Base-by-base conservation (phyloP, 2,113 vertebrate species). In the Indicator indicator region DNA sequence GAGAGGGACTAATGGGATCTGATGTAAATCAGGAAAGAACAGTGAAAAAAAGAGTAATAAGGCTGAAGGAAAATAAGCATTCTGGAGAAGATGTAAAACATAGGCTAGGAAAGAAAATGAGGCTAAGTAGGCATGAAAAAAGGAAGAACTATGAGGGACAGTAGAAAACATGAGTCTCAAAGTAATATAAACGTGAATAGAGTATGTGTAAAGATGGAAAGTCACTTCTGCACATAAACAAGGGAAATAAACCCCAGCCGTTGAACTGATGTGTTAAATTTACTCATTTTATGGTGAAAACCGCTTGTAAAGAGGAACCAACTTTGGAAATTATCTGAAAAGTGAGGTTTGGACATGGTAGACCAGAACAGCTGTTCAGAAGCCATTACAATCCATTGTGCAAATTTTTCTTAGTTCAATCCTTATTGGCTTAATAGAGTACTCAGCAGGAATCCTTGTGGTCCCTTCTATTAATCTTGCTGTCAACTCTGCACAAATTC, bases 381-480 rank as follows among this genome's bases (percentile, higher is more conserved):
- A 96, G 68, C 74, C 71, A 91, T 92, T 94, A 89, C 2, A 15
- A 70, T 59, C 83, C 76, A 76, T 71, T 93, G 84, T 96, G 83
- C 23, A 91, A 85, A 36, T 89, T 93, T 86, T 92, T 83, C 90
- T 93, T 94, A 76, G 86, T 88, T 96, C 89, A 74, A 42, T 89
- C 44, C 88, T 95, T 93, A 95, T 89, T 96, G 75, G 72, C 76
- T 96, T 94, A 95, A 91, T 92, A 95, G 90, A 91, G 77, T 91
- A 38, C 78, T 94, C 86, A 88, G 80, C 77, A 84, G 88, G 90
- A 89, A 67, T 85, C 63, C 82, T 93, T 91, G 74, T 1, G 32
- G 81, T 79, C 68, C 72, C 20, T 58, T 84, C 90, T 84, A 89
- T 96, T 95, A 96, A 95, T 95, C 95, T 90, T 93, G 59, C 81